Percentiles rank a stretch among this genome's conserved stretches.
phyloP scores from a whole-genome alignment of 2,797 vertebrate species.

The Chaunax sp. region DNA sequence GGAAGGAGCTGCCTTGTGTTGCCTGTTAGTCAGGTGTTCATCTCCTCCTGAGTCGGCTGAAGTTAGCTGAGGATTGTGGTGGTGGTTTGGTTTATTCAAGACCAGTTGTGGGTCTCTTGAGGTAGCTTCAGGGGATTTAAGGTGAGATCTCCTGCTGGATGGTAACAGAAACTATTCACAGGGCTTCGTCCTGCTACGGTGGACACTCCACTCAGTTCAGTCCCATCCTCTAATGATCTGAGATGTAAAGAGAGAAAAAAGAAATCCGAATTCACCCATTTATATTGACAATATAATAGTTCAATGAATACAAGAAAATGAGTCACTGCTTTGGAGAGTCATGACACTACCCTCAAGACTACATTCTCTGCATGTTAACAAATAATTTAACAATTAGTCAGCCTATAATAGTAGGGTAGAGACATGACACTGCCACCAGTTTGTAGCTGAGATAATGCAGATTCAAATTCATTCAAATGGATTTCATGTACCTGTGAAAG shows the following conservation, averaged over 20 bases:
- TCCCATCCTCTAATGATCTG: constrained; percentile 42
- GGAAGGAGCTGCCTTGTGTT: constrained; percentile 38
- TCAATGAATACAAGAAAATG: background rate
- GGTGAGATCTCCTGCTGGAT: background rate
- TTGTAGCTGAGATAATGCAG: too few species aligned
- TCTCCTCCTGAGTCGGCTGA: constrained; percentile 20
- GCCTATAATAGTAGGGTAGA: too few species aligned
- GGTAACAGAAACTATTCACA: background rate
- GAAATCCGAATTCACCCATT: background rate
- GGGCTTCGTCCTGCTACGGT: background rate
- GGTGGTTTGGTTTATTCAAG: background rate
- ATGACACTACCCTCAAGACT: too few species aligned
- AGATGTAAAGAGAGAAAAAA: background rate
- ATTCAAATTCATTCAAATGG: too few species aligned
- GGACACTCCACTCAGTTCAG: constrained; percentile 24
- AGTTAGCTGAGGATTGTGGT: constrained; percentile 5
- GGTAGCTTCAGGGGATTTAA: background rate
- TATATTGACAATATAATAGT: background rate
- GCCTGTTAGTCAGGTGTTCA: constrained; percentile 69
- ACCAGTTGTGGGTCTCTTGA: background rate
- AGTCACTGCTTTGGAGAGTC: background rate
- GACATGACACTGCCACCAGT: too few species aligned
- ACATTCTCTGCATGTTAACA: background rate
- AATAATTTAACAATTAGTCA: too few species aligned
- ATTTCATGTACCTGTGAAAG: too few species aligned